These are phyloP conservation scores for Hypena proboscidalis DNA, from an alignment of 2,888 invertebrate genomes.

Conservation along the genomic window DNA sequence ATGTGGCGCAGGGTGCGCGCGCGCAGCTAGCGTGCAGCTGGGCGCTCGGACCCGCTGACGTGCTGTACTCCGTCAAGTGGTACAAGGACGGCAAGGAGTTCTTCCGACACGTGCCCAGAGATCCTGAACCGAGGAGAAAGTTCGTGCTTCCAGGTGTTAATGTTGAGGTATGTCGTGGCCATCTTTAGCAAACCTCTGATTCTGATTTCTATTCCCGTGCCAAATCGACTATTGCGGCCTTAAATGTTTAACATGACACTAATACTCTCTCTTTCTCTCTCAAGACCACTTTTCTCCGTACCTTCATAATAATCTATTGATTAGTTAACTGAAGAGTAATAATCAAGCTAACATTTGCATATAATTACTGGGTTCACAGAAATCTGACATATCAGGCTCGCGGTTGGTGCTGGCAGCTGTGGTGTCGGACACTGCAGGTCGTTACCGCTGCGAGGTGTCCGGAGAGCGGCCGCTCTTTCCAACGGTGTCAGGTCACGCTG, in stretches of 20 bases:
- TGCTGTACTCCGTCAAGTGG: constrained; percentile 96
- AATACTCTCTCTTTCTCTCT: too few relatives aligned
- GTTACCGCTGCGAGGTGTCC: constrained; percentile 90
- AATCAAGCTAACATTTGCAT: too few relatives aligned
- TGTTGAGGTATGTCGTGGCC: constrained; percentile 92
- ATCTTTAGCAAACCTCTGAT: too few relatives aligned
- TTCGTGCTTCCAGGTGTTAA: constrained; percentile 92
- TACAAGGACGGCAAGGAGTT: constrained; percentile 96
- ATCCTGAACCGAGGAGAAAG: constrained; percentile 92
- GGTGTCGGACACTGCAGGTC: constrained; percentile 86
- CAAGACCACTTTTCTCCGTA: too few relatives aligned
- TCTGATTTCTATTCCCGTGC: too few relatives aligned
- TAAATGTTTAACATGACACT: too few relatives aligned
- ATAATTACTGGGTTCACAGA: constrained; percentile 42
- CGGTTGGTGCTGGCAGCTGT: constrained; percentile 86
- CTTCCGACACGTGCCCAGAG: constrained; percentile 93
- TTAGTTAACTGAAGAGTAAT: too few relatives aligned
- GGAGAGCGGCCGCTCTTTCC: constrained; percentile 90
- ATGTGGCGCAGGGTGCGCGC: constrained; percentile 91
- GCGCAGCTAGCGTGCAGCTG: constrained; percentile 93
- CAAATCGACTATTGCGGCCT: too few relatives aligned
- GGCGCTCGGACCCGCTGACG: constrained; percentile 91
- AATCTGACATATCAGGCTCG: constrained; percentile 84
- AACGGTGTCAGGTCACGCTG: constrained; percentile 88
- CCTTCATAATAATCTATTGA: too few relatives aligned